Evolutionary conservation across 2,797 vertebrate species (phyloP).

Genomic region (Macropus fuliginosus): DNA sequence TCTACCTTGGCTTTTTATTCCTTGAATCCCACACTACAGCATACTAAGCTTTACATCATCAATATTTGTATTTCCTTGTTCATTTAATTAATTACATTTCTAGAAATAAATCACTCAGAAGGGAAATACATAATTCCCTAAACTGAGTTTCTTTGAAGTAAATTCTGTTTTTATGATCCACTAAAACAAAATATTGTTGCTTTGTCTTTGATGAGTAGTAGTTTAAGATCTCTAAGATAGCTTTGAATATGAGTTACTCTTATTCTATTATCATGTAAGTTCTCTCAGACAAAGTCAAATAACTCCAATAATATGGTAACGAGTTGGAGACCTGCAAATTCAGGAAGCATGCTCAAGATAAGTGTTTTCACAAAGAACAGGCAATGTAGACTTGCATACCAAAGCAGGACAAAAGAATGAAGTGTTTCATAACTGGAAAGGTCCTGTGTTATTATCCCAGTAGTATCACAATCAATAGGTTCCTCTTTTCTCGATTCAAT

Average conservation of each 20-base stretch:
- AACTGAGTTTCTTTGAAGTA: background rate
- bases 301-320: background rate
- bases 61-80: too few species aligned
- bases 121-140: background rate
- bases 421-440: background rate
- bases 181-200: background rate
- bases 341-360: background rate
- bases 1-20: background rate
- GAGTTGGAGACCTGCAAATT: background rate
- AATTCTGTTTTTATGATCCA: background rate
- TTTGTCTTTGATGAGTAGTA: background rate
- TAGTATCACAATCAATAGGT: background rate
- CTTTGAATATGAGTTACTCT: background rate
- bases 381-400: background rate
- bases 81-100: background rate
- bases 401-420: background rate
- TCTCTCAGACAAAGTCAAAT: background rate
- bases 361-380: background rate
- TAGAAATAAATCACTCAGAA: background rate
- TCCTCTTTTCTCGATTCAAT: background rate
- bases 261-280: background rate
- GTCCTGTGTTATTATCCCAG: background rate
- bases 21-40: background rate
- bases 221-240: background rate
- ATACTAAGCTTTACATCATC: background rate